phyloP scores from a whole-genome alignment of 2,113 vertebrate species.

The Poicephalus meyeri region DNA sequence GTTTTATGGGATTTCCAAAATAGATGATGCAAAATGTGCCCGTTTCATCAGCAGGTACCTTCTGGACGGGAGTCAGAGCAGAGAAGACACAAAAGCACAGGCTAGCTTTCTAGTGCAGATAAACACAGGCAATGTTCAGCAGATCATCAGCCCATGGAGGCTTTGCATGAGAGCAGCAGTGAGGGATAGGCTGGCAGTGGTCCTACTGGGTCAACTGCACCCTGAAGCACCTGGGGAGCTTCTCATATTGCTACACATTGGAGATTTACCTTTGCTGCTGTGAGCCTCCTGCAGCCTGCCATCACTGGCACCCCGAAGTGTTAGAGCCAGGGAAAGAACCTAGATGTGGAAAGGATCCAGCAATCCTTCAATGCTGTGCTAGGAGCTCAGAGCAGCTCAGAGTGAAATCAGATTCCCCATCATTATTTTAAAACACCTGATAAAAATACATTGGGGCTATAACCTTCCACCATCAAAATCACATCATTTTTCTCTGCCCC shows the following conservation, averaged over 20 bases:
- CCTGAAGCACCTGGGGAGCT: background rate
- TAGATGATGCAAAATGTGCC: background rate
- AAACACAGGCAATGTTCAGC: background rate
- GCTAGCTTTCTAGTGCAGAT: background rate
- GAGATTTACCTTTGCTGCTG: background rate
- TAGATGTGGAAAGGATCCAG: background rate
- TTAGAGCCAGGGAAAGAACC: background rate
- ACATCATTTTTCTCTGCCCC: background rate
- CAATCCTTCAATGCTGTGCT: background rate
- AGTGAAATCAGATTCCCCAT: background rate
- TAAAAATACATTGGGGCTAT: background rate
- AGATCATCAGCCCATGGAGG: background rate
- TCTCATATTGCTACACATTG: background rate
- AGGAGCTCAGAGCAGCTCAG: background rate
- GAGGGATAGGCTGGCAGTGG: background rate
- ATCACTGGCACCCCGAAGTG: background rate
- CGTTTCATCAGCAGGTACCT: background rate
- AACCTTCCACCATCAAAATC: background rate
- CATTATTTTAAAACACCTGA: background rate
- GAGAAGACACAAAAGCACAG: background rate
- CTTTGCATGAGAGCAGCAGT: background rate
- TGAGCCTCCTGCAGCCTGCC: background rate
- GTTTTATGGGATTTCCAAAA: background rate
- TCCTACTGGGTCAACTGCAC: no score
- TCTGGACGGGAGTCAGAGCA: background rate